Base-by-base conservation (phyloP, 2,797 vertebrate genomes). In the Cebuella pygmaea region DNA sequence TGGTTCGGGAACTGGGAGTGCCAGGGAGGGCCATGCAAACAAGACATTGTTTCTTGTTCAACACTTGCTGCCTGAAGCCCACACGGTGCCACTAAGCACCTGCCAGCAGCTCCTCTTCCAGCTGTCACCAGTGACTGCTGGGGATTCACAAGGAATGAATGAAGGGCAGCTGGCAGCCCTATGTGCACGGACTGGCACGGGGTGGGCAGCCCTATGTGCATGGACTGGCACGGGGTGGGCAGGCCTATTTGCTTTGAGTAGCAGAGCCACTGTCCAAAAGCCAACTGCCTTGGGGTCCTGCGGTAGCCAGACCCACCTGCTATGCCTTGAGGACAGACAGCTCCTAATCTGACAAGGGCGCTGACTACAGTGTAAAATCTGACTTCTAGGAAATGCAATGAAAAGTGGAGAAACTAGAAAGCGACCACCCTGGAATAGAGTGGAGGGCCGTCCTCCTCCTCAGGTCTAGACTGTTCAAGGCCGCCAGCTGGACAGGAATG, bases 131-230 rank as follows among this genome's bases (percentile, higher is more conserved):
- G 50, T 14, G 39, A 36, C 80, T 27, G 33, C 0, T 36, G 4
- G 17, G 22, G 64, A 11, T 10, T 36, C 33, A 12, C 4, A 2
- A 2, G n/a, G 55, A 36, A 90, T 39, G 46, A 15, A 14, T 3
- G 19, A 44, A 19, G 76, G 41, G 41, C 52, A 74, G 33, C 33
- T 12, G 17, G 24, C 9, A 22, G 67, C 39, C 15, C 55, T 5
- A 14, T 22, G 72, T 12, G 24, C 6, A 17, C 4, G 50, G 39
- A 30, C 26, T 30, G 70, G 33, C 8, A 10, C 0, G 1, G 41
- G 15, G 26, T 57, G 27, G 86, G 57, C 7, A 20, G 13, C 39
- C 15, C 55, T 5, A 14, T 22, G 72, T 12, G 24, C 6, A 17
- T 6, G 50, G 39, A 30, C 26, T 30, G 70, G 33, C 8, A 10